Evolutionary conservation across 2,888 invertebrate genomes (phyloP).

Genomic region (Caenorhabditis macrosperma): DNA sequence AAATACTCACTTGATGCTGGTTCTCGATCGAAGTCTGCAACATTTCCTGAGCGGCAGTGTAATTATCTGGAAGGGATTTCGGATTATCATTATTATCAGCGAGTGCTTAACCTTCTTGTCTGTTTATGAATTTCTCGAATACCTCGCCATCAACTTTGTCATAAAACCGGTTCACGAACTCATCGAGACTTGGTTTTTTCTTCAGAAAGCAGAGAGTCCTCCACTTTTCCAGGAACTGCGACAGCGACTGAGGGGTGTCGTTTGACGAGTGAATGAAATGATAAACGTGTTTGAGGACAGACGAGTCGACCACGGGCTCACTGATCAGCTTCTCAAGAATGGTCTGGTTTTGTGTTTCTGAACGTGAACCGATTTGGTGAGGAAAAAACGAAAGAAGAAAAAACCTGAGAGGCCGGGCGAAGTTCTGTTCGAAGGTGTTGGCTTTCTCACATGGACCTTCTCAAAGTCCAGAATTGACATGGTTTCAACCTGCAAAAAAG

Average conservation of each 20-base stretch:
- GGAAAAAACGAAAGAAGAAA: too few species aligned
- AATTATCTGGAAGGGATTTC: slow-evolving; percentile 9
- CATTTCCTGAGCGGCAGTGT: not conserved
- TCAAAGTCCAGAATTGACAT: not conserved
- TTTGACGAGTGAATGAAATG: not conserved
- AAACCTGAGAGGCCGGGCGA: too few species aligned
- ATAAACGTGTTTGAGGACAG: not conserved
- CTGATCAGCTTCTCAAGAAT: slow-evolving; percentile 7
- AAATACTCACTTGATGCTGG: not conserved
- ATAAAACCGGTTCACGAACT: not conserved
- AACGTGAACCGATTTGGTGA: not conserved
- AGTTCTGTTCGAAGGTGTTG: too few species aligned
- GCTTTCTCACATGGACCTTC: not conserved
- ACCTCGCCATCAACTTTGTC: not conserved
- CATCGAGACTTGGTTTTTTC: not conserved
- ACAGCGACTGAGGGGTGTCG: not conserved
- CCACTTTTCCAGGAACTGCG: slow-evolving; percentile 2
- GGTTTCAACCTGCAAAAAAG: not conserved
- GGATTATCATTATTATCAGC: not conserved
- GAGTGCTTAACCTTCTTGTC: not conserved
- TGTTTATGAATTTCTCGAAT: slow-evolving; percentile 3
- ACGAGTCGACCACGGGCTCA: not conserved
- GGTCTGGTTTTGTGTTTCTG: not conserved
- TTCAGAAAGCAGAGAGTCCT: not conserved
- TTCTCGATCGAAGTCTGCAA: not conserved